These are phyloP conservation scores for Grus americana DNA, from an alignment of 2,113 vertebrate genomes.

Conservation along the genomic window DNA sequence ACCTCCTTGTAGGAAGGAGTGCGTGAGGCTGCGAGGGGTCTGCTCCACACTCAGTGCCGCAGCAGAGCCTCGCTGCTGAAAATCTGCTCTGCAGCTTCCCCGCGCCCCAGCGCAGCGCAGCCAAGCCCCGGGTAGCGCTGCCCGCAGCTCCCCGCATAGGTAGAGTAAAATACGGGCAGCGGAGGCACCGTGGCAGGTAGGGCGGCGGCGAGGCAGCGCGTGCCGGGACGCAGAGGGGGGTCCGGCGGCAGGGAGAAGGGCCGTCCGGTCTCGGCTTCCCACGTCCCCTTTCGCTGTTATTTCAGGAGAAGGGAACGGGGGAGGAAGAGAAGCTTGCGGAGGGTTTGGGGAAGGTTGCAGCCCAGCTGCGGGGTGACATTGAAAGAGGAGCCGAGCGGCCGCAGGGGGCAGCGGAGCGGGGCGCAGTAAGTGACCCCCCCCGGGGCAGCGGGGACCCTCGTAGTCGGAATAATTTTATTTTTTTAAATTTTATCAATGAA, in stretches of 20 bases:
- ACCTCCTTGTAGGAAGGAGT: background rate
- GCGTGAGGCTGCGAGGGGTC: background rate
- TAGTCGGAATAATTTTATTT: too few species aligned
- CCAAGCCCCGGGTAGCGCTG: background rate
- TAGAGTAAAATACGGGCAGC: background rate
- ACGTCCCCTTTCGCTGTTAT: background rate
- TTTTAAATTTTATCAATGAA: background rate
- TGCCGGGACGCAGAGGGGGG: too few species aligned
- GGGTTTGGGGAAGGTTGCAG: background rate
- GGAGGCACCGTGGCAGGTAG: background rate
- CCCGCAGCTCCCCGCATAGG: background rate
- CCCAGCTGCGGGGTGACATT: background rate
- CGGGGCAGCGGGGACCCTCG: background rate
- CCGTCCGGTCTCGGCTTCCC: background rate
- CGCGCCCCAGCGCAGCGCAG: background rate
- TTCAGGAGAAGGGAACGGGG: background rate
- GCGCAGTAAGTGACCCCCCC: background rate
- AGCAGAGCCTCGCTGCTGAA: background rate
- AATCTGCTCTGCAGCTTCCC: constrained; percentile 17
- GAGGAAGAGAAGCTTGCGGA: background rate
- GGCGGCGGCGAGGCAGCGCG: background rate
- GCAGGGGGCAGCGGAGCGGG: background rate
- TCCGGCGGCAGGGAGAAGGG: background rate
- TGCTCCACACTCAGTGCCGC: background rate
- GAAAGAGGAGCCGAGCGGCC: background rate